A percentile compares a stretch with the other conserved stretches of the same genome.
Conservation (phyloP, 2,797 vertebrate species). For the Pangasius mekongensis region DNA sequence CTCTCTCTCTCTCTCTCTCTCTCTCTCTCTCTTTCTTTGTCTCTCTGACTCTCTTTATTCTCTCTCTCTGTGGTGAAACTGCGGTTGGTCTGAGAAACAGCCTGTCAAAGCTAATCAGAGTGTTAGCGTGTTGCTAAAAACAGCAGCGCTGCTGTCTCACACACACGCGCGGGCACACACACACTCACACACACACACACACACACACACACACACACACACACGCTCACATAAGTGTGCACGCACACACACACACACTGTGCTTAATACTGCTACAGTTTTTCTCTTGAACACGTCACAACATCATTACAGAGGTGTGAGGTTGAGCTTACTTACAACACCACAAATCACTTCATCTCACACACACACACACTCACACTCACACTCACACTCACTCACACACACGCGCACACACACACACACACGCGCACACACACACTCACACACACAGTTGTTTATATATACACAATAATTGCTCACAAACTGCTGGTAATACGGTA, state of each 20-base stretch:
- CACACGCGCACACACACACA: background rate
- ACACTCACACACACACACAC: background rate
- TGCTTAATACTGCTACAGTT: background rate
- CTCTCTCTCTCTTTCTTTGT: slow-evolving; percentile 12
- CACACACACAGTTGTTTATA: background rate
- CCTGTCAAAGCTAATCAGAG: slow-evolving; percentile 78
- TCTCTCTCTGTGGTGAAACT: slow-evolving; percentile 57
- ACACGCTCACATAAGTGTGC: no score
- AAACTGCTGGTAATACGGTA: background rate
- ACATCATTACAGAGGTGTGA: background rate
- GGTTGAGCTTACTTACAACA: background rate
- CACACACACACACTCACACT: background rate
- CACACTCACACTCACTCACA: background rate
- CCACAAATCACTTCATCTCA: background rate
- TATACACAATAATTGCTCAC: background rate
- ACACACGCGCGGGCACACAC: slow-evolving; percentile 38
- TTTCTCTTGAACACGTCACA: background rate
- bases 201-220: background rate
- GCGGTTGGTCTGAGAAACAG: slow-evolving; percentile 73
- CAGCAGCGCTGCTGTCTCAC: slow-evolving; percentile 68
- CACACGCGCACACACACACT: background rate
- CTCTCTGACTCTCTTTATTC: slow-evolving; percentile 27
- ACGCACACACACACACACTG: background rate
- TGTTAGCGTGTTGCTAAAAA: slow-evolving; percentile 70
- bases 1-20: background rate